These are phyloP conservation scores for Cacatua alba DNA, from an alignment of 2,113 vertebrate genomes.

Conservation along the genomic window DNA sequence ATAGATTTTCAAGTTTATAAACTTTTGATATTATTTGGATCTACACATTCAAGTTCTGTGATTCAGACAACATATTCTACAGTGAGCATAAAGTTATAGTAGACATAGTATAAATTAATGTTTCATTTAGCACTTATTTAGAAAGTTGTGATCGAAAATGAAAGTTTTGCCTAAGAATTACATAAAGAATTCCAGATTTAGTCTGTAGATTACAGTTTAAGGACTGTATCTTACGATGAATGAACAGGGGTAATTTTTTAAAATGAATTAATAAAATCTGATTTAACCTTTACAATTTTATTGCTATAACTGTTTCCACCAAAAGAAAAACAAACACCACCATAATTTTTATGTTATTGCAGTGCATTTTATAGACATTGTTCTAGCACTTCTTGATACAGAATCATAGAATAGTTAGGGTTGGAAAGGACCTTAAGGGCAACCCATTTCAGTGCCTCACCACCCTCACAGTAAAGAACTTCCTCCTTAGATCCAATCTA, in stretches of 20 bases:
- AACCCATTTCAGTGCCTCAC: too few relatives aligned
- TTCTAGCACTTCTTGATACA: not conserved
- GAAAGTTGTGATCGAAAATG: not conserved
- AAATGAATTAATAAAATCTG: not conserved
- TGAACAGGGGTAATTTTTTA: not conserved
- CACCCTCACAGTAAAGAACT: too few relatives aligned
- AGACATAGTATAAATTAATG: not conserved
- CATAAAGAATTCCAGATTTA: not conserved
- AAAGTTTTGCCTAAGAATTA: not conserved
- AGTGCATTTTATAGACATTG: not conserved
- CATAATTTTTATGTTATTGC: not conserved
- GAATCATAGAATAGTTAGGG: too few relatives aligned
- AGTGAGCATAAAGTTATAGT: not conserved
- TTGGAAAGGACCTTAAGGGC: too few relatives aligned
- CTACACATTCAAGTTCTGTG: not conserved
- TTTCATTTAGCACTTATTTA: not conserved
- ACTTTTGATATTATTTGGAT: not conserved
- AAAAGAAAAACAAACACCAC: not conserved
- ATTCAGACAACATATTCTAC: not conserved
- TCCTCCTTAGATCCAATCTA: too few relatives aligned
- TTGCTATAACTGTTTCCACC: not conserved
- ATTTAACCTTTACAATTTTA: not conserved
- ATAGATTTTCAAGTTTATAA: not conserved
- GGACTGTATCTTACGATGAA: not conserved
- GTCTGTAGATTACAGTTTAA: not conserved